Evolutionary conservation across 2,888 invertebrate genomes (phyloP), one percentile per base, ranked within the genome.

Genomic region (Eilema caniola): DNA sequence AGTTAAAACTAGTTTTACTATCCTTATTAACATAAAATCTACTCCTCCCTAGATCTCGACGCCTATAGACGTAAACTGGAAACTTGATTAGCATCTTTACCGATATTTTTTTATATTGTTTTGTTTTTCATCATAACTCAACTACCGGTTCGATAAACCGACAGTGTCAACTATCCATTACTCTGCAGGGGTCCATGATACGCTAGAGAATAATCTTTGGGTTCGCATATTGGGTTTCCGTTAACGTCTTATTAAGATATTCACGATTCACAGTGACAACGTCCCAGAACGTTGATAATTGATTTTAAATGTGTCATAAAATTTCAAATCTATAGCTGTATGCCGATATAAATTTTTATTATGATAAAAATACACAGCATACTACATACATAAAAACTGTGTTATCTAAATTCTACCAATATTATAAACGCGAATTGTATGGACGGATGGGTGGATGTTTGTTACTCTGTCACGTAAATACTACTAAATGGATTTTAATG

Each of bases 181-280:
- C 67, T 41, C 41, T 57, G 24, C 33, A 1, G 61, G 69, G 66
- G 72, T 28, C 71, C 71, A 70, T 31, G 23, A 53, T 71, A 71
- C 23, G 66, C 28, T 60, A 57, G 79, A 62, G 60, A 41, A 66
- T 59, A 33, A 57, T 37, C 24, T 60, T 24, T 59, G 37, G 31
- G 63, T 25, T 12, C 31, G 28, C 62, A n/a, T 57, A 75, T 69
- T 33, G 60, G 68, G 28, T 61, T 60, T 78, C 81, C 84, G 72
- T 87, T 90, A 89, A 90, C 83, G 81, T 88, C 86, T 89, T 90
- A 88, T 88, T 91, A 87, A 85, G 87, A 87, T 86, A 86, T 90
- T 90, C 89, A 90, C 76, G 86, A 86, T 85, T 85, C 73, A 79
- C 72, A 78, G 78, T 73, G 78, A 77, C 72, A 68, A 37, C 74